phyloP scores from a whole-genome alignment of 2,113 vertebrate species.

The Epinephelus moara region DNA sequence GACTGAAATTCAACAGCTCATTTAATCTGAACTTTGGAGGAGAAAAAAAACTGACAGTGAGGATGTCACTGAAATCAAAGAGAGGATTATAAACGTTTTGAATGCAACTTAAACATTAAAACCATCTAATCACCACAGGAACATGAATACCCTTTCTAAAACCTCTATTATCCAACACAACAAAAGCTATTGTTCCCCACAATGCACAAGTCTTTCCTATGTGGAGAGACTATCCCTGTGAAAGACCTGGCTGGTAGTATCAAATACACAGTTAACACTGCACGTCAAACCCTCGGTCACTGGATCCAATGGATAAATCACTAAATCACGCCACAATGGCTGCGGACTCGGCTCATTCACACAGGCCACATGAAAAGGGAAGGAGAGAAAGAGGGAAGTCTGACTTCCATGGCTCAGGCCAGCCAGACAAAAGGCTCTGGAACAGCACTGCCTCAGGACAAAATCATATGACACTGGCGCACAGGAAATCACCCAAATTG shows the following conservation, averaged over 20 bases:
- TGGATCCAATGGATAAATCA: conserved; percentile 80
- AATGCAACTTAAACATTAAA: conserved; percentile 70
- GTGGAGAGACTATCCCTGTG: conserved; percentile 76
- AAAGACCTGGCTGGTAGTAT: conserved; percentile 78
- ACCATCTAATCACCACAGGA: conserved; percentile 64
- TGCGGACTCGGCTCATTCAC: conserved; percentile 78
- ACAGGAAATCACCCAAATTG: conserved; percentile 87
- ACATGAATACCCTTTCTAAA: conserved; percentile 79
- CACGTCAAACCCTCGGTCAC: conserved; percentile 81
- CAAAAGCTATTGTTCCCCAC: conserved; percentile 84
- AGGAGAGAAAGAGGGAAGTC: conserved; percentile 84
- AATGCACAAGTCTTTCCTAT: conserved; percentile 76
- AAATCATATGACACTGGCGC: conserved; percentile 85
- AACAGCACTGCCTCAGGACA: conserved; percentile 82
- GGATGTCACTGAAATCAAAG: conserved; percentile 34
- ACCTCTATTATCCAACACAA: conserved; percentile 75
- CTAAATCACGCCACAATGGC: conserved; percentile 85
- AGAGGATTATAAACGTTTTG: conserved; percentile 37
- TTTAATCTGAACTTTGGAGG: conserved; percentile 37
- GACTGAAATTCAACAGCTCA: conserved; percentile 4
- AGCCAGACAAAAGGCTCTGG: conserved; percentile 81
- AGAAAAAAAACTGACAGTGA: conserved; percentile 8
- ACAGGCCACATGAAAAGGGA: conserved; percentile 84
- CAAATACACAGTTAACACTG: conserved; percentile 81
- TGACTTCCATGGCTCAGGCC: conserved; percentile 82